These are phyloP conservation scores for Apotomis capreana DNA, from an alignment of 2,888 invertebrate species.

Conservation along the genomic window DNA sequence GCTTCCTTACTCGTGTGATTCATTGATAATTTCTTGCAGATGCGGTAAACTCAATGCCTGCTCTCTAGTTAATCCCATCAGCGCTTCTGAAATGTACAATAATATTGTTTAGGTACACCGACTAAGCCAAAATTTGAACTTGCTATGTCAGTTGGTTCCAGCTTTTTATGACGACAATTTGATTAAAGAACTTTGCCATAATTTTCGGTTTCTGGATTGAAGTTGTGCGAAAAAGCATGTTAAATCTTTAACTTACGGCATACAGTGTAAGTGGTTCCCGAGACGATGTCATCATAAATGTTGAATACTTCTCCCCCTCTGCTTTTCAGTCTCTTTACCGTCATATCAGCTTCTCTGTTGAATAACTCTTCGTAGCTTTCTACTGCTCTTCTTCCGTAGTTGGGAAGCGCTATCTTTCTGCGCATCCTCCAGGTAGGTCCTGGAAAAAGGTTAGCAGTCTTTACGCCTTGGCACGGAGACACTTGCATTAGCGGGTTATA, in stretches of 20 bases:
- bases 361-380: slow-evolving; percentile 40
- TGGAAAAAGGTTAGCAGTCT: background rate
- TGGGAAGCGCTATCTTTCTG: slow-evolving; percentile 42
- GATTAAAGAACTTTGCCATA: too few relatives aligned
- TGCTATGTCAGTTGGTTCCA: too few relatives aligned
- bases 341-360: slow-evolving; percentile 31
- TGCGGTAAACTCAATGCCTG: slow-evolving; percentile 37
- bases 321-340: slow-evolving; percentile 22
- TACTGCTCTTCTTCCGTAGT: slow-evolving; percentile 40
- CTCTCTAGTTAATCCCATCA: slow-evolving; percentile 41
- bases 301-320: slow-evolving; percentile 13
- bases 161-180: background rate
- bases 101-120: background rate
- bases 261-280: slow-evolving; percentile 41
- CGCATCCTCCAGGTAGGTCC: slow-evolving; percentile 43
- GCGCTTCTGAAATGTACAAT: slow-evolving; percentile 40
- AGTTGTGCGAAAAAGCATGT: too few relatives aligned
- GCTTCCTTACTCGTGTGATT: slow-evolving; percentile 39
- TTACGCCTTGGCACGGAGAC: too few relatives aligned
- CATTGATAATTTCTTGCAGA: slow-evolving; percentile 26
- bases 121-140: too few relatives aligned
- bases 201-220: too few relatives aligned
- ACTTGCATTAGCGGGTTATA: too few relatives aligned
- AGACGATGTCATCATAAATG: slow-evolving; percentile 37
- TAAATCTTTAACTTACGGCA: slow-evolving; percentile 37